phyloP scores from a whole-genome alignment of 2,888 invertebrate species.

The Andricus quercusramuli region DNA sequence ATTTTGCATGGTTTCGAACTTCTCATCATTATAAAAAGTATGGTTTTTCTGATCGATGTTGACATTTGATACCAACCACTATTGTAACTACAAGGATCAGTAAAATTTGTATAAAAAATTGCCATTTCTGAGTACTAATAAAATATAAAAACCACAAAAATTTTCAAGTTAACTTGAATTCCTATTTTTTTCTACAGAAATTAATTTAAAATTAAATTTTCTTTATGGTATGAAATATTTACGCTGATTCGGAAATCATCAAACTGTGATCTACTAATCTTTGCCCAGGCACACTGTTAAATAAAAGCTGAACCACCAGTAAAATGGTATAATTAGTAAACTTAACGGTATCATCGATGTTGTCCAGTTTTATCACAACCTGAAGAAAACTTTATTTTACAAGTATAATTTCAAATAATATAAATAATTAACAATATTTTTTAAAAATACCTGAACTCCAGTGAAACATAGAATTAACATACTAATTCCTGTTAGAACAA shows the following conservation, averaged over 20 bases:
- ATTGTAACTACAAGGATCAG: background rate
- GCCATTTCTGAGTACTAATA: background rate
- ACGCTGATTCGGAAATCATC: background rate
- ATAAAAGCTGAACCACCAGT: slow-evolving; percentile 10
- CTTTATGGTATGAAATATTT: background rate
- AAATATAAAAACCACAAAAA: no score
- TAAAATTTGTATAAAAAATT: no score
- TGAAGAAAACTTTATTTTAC: background rate
- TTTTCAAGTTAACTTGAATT: no score
- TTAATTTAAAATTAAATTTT: no score
- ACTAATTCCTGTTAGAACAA: slow-evolving; percentile 36
- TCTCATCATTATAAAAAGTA: slow-evolving; percentile 47
- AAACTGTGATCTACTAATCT: slow-evolving; percentile 33
- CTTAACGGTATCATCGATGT: background rate
- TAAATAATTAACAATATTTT: background rate
- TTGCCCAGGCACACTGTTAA: slow-evolving; percentile 22
- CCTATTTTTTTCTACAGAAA: no score
- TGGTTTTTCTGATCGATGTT: slow-evolving; percentile 27
- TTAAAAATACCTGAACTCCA: slow-evolving; percentile 41
- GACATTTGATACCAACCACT: background rate
- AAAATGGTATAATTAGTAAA: background rate
- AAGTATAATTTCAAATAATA: background rate
- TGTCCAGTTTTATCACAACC: background rate
- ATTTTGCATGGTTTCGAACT: slow-evolving; percentile 44
- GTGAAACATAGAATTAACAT: slow-evolving; percentile 45